Evolutionary conservation across 2,888 invertebrate genomes (phyloP).

Genomic region (Heliconius ismenius): DNA sequence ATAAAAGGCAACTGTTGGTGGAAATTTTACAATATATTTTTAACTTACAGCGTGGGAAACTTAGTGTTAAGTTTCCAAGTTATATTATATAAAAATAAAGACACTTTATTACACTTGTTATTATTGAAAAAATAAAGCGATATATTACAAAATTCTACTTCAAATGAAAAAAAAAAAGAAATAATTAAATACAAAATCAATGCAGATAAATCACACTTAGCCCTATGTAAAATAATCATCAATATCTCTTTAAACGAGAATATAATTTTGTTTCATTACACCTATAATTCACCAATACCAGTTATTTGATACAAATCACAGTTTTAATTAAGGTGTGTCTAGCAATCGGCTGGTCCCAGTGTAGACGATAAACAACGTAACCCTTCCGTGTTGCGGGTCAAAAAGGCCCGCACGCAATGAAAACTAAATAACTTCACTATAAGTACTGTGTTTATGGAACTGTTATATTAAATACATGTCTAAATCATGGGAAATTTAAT

Average conservation of each 20-base stretch:
- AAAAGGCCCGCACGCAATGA: conserved; percentile 65
- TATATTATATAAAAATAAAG: too few relatives aligned
- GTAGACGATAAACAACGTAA: conserved; percentile 59
- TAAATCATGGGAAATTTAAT: neutral
- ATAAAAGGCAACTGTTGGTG: too few relatives aligned
- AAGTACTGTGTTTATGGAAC: conserved; percentile 19
- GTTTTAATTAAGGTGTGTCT: conserved; percentile 47
- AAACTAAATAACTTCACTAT: conserved; percentile 44
- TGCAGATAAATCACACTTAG: neutral
- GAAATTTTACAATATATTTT: too few relatives aligned
- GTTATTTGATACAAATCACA: conserved; percentile 43
- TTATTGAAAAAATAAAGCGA: neutral
- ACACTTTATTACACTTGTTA: too few relatives aligned
- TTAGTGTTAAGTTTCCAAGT: too few relatives aligned
- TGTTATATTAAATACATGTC: conserved; percentile 7
- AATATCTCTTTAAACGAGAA: conserved; percentile 17
- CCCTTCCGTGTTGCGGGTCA: conserved; percentile 63
- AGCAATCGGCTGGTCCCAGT: conserved; percentile 36
- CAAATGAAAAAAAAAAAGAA: neutral
- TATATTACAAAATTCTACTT: neutral
- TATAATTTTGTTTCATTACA: conserved; percentile 38
- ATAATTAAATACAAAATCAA: too few relatives aligned
- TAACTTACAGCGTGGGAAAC: too few relatives aligned
- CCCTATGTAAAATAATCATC: conserved; percentile 10
- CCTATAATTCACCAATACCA: conserved; percentile 40